Evolutionary conservation across 53 echinoderm and acorn worm species (phyloP).

Genomic region (Antedon mediterranea): DNA sequence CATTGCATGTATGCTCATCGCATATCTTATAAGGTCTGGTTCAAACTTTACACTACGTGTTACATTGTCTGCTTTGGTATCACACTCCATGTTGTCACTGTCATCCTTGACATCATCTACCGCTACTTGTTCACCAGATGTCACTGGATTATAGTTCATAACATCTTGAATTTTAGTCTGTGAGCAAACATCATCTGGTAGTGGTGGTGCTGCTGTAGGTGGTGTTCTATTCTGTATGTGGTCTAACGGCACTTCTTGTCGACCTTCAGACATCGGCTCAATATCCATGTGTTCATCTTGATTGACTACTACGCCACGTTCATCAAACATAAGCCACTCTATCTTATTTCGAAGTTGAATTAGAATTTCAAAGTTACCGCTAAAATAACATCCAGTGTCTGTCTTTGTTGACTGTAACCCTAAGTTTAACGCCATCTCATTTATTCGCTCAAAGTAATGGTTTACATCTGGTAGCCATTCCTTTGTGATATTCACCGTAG

Average conservation of each 20-base stretch:
- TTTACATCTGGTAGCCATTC: background rate
- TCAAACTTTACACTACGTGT: background rate
- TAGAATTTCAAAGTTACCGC: background rate
- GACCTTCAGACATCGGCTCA: background rate
- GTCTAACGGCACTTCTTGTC: background rate
- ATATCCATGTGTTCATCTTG: background rate
- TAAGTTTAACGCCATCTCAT: background rate
- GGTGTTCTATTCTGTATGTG: background rate
- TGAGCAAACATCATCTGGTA: too few relatives aligned
- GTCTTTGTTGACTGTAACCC: background rate
- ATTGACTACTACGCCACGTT: background rate
- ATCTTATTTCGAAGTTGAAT: background rate
- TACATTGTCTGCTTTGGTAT: background rate
- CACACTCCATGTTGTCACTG: background rate
- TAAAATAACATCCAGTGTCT: background rate
- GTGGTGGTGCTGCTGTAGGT: too few relatives aligned
- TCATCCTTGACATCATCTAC: background rate
- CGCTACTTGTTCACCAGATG: background rate
- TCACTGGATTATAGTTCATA: background rate
- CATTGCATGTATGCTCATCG: background rate
- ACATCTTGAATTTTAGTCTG: too few relatives aligned
- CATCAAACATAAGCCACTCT: background rate
- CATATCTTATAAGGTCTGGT: background rate
- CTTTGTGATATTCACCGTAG: background rate
- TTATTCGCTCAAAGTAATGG: background rate